Evolutionary conservation across 2,113 vertebrate species (phyloP), one percentile per base, ranked within the genome.

Genomic region (Perca schrenkii): DNA sequence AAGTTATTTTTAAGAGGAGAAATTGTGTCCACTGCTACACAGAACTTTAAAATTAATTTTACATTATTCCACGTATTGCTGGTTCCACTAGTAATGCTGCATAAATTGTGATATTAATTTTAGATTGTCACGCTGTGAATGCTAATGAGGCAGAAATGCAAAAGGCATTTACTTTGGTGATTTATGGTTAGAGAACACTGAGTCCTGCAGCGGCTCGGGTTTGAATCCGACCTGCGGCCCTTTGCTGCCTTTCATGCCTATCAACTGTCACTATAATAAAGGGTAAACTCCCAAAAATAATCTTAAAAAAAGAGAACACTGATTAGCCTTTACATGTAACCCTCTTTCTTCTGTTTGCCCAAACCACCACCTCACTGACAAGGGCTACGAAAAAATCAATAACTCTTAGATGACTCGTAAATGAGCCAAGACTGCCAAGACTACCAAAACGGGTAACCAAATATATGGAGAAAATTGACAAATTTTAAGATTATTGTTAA

Each of bases 41-140:
- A 21, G 56, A 58, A 31, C 15, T 66, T 53, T 12, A 17, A 56
- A 79, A 69, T 77, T 1, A 40, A 54, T 76, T 77, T 80, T 43
- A 69, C 80, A 43, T 28, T 8, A 80, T 54, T 56, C 58, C 54
- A 54, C 36, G 58, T 65, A 68, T 53, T 62, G 63, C 78, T 70
- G 60, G 8, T 61, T 77, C 74, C 28, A 69, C 53, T 54, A 15
- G 7, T 61, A 36, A 74, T 74, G 40, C 31, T 64, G 60, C 43
- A 54, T 64, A 70, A 71, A 72, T 70, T 46, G 66, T 31, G 31
- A 61, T 76, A 70, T 50, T 65, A 81, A 82, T 87, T 76, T 57
- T 69, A 43, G 47, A 69, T 62, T 16, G 25, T 21, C 58, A 60
- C 0, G 6, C 47, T 64, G 28, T 63, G 68, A 79, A 79, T 84